phyloP scores from a whole-genome alignment of 2,797 vertebrate species.

The Argentina silus region DNA sequence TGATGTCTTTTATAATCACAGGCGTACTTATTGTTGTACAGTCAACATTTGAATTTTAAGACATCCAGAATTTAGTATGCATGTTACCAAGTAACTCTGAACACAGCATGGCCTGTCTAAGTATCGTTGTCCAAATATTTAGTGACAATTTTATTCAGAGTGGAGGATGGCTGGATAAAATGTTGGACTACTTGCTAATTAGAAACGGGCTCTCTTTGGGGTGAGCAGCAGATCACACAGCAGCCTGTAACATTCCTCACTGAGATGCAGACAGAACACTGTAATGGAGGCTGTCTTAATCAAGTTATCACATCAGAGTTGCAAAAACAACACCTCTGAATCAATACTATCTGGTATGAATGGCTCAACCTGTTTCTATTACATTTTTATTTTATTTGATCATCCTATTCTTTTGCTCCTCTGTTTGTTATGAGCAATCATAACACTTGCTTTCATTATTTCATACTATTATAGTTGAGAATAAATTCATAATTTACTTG shows the following conservation, averaged over 20 bases:
- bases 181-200: conserved; percentile 26
- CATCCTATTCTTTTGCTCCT: not conserved
- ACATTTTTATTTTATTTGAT: not conserved
- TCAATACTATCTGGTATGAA: not conserved
- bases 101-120: not conserved
- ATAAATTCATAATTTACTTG: not conserved
- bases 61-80: not conserved
- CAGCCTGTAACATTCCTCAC: conserved; percentile 23
- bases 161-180: not conserved
- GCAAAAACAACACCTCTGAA: not conserved
- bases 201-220: not conserved
- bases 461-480: not conserved
- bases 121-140: conserved; percentile 11
- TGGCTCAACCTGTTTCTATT: not conserved
- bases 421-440: not conserved
- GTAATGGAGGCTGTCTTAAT: not conserved
- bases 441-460: not conserved
- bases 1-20: not conserved
- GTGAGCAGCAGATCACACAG: not conserved
- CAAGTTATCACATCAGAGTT: not conserved
- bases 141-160: not conserved
- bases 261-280: not conserved
- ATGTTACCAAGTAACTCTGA: not conserved
- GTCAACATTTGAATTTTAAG: too few species aligned
- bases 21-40: too few species aligned